Evolutionary conservation across 2,797 vertebrate species (phyloP).

Genomic region (Numenius phaeopus): DNA sequence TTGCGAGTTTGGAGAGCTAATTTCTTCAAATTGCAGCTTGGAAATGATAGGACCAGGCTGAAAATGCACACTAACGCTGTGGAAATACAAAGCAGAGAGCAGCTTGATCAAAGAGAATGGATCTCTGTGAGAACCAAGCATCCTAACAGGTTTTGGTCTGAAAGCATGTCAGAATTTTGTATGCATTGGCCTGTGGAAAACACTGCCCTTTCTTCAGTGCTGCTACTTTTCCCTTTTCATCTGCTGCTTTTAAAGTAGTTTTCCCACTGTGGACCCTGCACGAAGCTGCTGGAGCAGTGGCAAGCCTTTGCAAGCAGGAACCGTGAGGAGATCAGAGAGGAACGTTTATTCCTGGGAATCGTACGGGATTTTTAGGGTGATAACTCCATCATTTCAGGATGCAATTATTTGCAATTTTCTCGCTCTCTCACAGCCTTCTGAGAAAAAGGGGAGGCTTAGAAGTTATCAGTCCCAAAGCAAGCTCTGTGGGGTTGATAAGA

Average conservation of each 20-base stretch:
- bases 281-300: background rate
- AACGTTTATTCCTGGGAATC: constrained; percentile 14
- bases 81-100: background rate
- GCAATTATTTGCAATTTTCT: constrained; percentile 30
- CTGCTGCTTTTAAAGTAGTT: constrained; percentile 52
- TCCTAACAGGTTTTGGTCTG: background rate
- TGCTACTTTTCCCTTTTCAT: background rate
- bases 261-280: background rate
- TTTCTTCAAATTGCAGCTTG: constrained; percentile 19
- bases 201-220: background rate
- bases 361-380: constrained; percentile 52
- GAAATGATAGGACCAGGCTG: background rate
- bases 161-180: background rate
- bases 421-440: background rate
- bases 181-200: background rate
- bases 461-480: constrained; percentile 14
- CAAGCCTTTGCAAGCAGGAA: background rate
- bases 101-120: background rate
- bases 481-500: constrained; percentile 42
- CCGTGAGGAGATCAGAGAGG: constrained; percentile 5
- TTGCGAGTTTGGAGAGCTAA: background rate
- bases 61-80: background rate
- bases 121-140: background rate
- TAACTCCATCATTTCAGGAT: constrained; percentile 44
- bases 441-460: background rate